Percentiles rank a stretch among this genome's conserved stretches.
phyloP scores from a whole-genome alignment of 2,888 invertebrate species.

The Chrysodeixis includens region DNA sequence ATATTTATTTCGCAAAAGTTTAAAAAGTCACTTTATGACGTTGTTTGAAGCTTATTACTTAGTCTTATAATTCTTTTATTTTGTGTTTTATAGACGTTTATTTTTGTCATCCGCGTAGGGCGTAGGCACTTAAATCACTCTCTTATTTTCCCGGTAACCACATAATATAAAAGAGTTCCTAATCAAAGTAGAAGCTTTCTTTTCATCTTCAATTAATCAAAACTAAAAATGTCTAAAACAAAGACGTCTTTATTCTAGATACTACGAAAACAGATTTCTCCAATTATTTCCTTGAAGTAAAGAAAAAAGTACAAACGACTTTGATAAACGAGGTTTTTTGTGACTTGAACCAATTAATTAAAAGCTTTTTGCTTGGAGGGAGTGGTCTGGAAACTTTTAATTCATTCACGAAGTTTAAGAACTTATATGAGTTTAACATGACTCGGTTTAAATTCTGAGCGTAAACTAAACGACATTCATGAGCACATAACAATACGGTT shows the following conservation, averaged over 20 bases:
- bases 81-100: neutral
- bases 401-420: neutral
- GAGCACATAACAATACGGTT: no score
- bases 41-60: no score
- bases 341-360: slow-evolving; percentile 48
- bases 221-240: slow-evolving; percentile 41
- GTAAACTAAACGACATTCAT: no score
- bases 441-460: neutral
- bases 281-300: slow-evolving; percentile 36
- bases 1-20: slow-evolving; percentile 16
- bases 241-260: slow-evolving; percentile 22
- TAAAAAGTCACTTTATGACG: neutral
- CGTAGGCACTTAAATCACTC: neutral
- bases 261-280: slow-evolving; percentile 28
- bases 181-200: slow-evolving; percentile 20
- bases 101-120: neutral
- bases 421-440: slow-evolving; percentile 4
- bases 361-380: slow-evolving; percentile 17
- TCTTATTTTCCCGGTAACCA: neutral
- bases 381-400: slow-evolving; percentile 14
- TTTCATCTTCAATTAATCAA: slow-evolving; percentile 33
- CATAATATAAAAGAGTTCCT: neutral
- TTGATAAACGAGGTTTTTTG: slow-evolving; percentile 55
- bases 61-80: no score
- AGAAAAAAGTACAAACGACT: slow-evolving; percentile 37